These are phyloP conservation scores for Hepsetus odoe DNA, from an alignment of 2,113 vertebrate genomes.

Conservation along the genomic window DNA sequence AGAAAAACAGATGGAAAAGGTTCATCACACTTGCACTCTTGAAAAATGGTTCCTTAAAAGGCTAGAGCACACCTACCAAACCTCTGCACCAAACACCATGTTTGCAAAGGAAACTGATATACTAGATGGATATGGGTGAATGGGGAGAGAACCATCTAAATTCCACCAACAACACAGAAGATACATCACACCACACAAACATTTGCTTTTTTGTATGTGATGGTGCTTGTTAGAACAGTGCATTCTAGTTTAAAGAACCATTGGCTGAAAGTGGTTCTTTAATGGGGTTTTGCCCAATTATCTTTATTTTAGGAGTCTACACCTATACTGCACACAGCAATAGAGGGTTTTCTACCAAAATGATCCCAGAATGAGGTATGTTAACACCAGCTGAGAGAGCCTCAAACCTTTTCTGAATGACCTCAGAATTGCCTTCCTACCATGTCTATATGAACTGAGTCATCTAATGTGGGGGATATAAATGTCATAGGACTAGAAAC, in stretches of 20 bases:
- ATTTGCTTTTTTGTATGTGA: background rate
- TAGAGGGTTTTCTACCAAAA: background rate
- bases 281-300: accelerated
- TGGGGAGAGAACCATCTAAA: too few species aligned
- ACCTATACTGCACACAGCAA: background rate
- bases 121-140: too few species aligned
- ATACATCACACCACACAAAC: background rate
- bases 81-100: too few species aligned
- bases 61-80: too few species aligned
- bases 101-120: too few species aligned
- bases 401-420: conserved; percentile 2
- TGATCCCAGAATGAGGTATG: background rate
- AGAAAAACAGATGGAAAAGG: too few species aligned
- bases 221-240: background rate
- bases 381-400: background rate
- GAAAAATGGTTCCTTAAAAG: too few species aligned
- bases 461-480: conserved; percentile 41
- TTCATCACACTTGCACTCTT: too few species aligned
- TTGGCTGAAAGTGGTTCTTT: background rate
- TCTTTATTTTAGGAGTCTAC: background rate
- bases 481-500: conserved; percentile 31
- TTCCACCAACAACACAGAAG: background rate
- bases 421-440: background rate
- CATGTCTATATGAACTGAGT: conserved; percentile 27
- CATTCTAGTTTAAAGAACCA: background rate